Conservation (phyloP, 2,113 vertebrate species). For the Pomatostomus ruficeps region DNA sequence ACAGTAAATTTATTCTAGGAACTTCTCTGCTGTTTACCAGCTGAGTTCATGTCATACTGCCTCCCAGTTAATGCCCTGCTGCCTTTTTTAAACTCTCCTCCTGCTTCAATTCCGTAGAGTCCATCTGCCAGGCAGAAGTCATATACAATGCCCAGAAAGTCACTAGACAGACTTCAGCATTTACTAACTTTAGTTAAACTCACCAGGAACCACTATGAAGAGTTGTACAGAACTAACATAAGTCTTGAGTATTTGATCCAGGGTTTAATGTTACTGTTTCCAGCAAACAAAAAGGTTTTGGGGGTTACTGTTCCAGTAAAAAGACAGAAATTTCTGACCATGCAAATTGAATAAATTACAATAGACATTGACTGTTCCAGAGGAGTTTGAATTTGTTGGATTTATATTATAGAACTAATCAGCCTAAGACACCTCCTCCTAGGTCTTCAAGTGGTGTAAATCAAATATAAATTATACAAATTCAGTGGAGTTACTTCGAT, state of each 20-base stretch:
- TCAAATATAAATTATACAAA: background rate
- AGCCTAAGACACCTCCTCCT: background rate
- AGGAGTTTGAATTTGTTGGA: background rate
- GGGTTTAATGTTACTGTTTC: background rate
- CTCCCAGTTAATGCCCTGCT: background rate
- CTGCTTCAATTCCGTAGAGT: background rate
- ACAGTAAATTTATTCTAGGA: background rate
- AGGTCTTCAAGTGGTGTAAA: background rate
- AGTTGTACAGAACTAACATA: background rate
- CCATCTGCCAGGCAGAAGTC: background rate
- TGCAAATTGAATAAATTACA: background rate
- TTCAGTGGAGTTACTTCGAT: background rate
- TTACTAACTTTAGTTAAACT: background rate
- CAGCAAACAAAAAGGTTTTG: background rate
- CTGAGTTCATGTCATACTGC: background rate
- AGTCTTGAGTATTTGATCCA: background rate
- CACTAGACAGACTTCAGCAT: background rate
- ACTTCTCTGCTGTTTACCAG: background rate
- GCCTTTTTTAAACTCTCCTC: background rate
- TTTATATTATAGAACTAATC: background rate
- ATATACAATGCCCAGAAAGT: background rate
- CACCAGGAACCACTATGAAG: background rate
- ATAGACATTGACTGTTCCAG: background rate
- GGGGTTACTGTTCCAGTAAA: background rate
- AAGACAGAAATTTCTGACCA: background rate